phyloP scores from a whole-genome alignment of 2,888 invertebrate species.

The Troilus luridus region DNA sequence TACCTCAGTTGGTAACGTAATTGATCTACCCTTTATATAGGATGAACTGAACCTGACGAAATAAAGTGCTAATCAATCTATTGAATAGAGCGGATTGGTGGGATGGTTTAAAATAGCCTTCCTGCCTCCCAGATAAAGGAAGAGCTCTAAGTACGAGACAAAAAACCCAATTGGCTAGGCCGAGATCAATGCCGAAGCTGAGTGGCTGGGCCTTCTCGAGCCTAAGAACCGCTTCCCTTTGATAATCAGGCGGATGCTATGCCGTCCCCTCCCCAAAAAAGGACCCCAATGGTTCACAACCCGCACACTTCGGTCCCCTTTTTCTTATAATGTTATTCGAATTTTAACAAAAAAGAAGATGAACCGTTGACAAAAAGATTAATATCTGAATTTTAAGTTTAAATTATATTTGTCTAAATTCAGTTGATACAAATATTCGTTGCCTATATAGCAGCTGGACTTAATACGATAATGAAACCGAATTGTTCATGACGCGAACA shows the following conservation, averaged over 20 bases:
- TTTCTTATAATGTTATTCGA: not conserved
- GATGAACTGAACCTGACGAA: not conserved
- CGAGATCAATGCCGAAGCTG: constrained; percentile 4
- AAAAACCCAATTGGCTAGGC: not conserved
- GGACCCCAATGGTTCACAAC: not conserved
- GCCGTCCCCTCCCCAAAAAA: not conserved
- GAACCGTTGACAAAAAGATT: not conserved
- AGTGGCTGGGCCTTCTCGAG: not conserved
- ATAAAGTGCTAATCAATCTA: not conserved
- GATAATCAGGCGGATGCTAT: not conserved
- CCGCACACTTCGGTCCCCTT: not conserved
- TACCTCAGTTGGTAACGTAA: no score
- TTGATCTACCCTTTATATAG: no score
- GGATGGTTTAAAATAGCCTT: not conserved
- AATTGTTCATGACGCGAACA: no score
- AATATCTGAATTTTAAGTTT: no score
- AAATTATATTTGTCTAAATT: no score
- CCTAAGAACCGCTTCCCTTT: not conserved
- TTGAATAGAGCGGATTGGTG: not conserved
- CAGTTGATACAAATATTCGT: no score
- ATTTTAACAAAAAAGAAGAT: not conserved
- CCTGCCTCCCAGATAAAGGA: not conserved
- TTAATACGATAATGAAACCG: no score
- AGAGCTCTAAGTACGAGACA: not conserved
- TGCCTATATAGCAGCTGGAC: no score